These are phyloP conservation scores for Polypedilum vanderplanki DNA, from an alignment of 1,140 invertebrate species.

Conservation along the genomic window DNA sequence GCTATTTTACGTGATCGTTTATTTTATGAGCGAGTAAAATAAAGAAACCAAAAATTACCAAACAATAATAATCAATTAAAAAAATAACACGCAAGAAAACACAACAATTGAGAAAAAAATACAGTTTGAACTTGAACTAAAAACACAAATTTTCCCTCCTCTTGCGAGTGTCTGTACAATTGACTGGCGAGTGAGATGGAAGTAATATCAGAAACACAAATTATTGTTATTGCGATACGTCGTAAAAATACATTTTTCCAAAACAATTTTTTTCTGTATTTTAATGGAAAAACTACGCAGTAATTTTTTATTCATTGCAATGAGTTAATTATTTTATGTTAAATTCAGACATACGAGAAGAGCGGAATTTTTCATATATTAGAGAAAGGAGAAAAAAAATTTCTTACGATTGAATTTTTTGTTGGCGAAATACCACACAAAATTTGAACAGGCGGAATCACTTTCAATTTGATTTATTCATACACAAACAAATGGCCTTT, in stretches of 20 bases:
- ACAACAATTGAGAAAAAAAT: conserved; percentile 23
- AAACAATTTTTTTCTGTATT: background rate
- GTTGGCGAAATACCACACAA: no score
- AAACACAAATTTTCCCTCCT: background rate
- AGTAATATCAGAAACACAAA: conserved; percentile 2
- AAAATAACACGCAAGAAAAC: conserved; percentile 26
- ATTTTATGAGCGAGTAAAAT: background rate
- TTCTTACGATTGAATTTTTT: no score
- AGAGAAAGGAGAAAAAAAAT: no score
- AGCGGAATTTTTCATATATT: no score
- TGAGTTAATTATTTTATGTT: no score
- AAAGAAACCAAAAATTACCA: conserved; percentile 1
- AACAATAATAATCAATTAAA: conserved; percentile 26
- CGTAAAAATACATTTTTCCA: background rate
- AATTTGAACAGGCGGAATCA: no score
- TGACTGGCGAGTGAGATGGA: background rate
- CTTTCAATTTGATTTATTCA: background rate
- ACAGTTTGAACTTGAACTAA: conserved; percentile 26
- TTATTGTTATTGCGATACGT: background rate
- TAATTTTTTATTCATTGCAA: background rate
- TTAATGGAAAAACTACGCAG: background rate
- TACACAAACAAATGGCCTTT: conserved; percentile 28
- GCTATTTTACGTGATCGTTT: background rate
- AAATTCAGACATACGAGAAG: no score
- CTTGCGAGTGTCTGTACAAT: background rate